Conservation (phyloP, 2,113 vertebrate species). For the Tichodroma muraria region DNA sequence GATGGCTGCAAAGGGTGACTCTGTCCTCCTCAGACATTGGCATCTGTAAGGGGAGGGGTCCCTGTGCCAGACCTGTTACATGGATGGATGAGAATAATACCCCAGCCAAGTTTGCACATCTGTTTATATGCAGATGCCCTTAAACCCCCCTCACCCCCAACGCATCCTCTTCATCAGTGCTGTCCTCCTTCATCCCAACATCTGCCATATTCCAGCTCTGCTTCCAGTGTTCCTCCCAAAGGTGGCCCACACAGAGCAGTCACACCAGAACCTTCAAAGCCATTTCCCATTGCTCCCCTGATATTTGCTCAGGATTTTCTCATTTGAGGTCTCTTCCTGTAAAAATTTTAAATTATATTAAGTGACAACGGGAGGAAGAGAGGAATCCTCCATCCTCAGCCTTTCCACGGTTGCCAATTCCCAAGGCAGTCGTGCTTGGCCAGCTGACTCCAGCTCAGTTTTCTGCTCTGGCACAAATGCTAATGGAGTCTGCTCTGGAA, state of each 20-base stretch:
- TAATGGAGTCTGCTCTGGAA: not conserved
- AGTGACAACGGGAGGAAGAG: not conserved
- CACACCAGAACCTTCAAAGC: accelerated
- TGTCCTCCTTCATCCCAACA: not conserved
- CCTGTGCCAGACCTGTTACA: not conserved
- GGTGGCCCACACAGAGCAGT: not conserved
- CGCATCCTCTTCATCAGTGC: not conserved
- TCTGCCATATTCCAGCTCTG: not conserved
- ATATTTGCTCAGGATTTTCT: not conserved
- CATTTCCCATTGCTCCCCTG: not conserved
- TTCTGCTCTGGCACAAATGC: not conserved
- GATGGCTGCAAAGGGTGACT: not conserved
- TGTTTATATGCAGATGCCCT: not conserved
- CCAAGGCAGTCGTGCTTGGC: not conserved
- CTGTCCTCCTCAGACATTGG: not conserved
- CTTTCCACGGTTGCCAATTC: not conserved
- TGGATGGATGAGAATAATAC: not conserved
- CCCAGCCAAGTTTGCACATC: not conserved
- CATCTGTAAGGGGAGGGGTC: not conserved
- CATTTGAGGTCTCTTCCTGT: not conserved
- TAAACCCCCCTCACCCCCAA: not conserved
- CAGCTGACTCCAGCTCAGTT: not conserved
- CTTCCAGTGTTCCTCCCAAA: not conserved
- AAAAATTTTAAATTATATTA: not conserved
- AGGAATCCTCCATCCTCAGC: not conserved